Evolutionary conservation across 1,140 invertebrate species (phyloP).

Genomic region (Bombus turneri): DNA sequence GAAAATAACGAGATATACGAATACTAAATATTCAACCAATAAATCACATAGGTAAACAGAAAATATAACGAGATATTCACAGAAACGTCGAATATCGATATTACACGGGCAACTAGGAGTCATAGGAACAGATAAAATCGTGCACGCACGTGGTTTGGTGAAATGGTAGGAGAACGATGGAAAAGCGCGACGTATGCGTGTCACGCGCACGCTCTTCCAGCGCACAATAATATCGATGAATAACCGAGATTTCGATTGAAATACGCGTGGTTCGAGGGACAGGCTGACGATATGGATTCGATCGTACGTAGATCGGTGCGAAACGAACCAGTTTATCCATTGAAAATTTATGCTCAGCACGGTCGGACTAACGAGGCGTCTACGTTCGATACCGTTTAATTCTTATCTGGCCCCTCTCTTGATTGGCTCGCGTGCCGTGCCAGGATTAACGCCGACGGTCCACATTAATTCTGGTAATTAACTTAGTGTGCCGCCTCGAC

Average conservation of each 20-base stretch:
- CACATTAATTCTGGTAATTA: constrained; percentile 71
- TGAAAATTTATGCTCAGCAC: constrained; percentile 73
- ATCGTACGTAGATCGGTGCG: constrained; percentile 33
- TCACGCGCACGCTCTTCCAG: background rate
- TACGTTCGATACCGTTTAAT: constrained; percentile 72
- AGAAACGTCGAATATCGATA: background rate
- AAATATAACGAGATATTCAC: background rate
- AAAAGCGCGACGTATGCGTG: constrained; percentile 1
- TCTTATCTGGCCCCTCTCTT: constrained; percentile 72
- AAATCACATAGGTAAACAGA: background rate
- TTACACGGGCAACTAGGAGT: background rate
- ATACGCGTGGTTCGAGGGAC: constrained; percentile 2
- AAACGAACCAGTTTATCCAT: constrained; percentile 60
- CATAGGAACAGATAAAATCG: background rate
- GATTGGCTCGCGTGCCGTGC: constrained; percentile 74
- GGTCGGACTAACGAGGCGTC: constrained; percentile 72
- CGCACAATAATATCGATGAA: constrained; percentile 42
- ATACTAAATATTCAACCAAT: background rate
- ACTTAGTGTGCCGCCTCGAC: constrained; percentile 49
- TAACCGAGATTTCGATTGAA: constrained; percentile 36
- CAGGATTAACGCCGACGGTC: constrained; percentile 69
- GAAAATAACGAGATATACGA: background rate
- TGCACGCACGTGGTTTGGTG: background rate
- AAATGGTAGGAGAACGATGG: background rate
- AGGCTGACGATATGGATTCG: constrained; percentile 49